phyloP scores from a whole-genome alignment of 1,140 invertebrate genomes.

The Gryon sp. region DNA sequence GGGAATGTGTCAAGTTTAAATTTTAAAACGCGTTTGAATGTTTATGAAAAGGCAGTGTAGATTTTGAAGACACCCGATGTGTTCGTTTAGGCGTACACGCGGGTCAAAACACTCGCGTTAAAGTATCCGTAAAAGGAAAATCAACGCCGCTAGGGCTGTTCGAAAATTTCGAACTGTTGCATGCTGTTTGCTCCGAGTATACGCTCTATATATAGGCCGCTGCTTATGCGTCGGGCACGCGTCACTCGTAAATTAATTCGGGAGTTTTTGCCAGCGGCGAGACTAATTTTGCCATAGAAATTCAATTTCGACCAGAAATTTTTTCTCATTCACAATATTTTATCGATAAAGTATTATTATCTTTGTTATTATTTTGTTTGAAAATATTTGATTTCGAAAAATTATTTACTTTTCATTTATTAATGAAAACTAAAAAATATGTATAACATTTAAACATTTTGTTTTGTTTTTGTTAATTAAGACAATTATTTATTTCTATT shows the following conservation, averaged over 20 bases:
- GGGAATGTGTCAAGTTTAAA: no score
- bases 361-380: no score
- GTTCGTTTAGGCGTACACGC: neutral
- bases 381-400: no score
- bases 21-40: no score
- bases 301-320: constrained; percentile 31
- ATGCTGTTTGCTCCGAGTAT: constrained; percentile 23
- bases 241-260: constrained; percentile 72
- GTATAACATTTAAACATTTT: no score
- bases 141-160: constrained; percentile 23
- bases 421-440: no score
- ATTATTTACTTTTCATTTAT: no score
- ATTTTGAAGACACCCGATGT: constrained; percentile 20
- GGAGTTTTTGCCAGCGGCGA: constrained; percentile 65
- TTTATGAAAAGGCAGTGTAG: neutral
- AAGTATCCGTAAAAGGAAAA: constrained; percentile 55
- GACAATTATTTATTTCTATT: no score
- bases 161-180: constrained; percentile 38
- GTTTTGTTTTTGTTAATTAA: no score
- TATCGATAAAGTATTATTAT: no score
- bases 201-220: constrained; percentile 59
- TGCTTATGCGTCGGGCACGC: constrained; percentile 66
- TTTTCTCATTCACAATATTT: no score
- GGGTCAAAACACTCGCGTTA: constrained; percentile 21
- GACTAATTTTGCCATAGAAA: constrained; percentile 43